Evolutionary conservation across 2,888 invertebrate species (phyloP).

Genomic region (Lepidochrysops patricia): DNA sequence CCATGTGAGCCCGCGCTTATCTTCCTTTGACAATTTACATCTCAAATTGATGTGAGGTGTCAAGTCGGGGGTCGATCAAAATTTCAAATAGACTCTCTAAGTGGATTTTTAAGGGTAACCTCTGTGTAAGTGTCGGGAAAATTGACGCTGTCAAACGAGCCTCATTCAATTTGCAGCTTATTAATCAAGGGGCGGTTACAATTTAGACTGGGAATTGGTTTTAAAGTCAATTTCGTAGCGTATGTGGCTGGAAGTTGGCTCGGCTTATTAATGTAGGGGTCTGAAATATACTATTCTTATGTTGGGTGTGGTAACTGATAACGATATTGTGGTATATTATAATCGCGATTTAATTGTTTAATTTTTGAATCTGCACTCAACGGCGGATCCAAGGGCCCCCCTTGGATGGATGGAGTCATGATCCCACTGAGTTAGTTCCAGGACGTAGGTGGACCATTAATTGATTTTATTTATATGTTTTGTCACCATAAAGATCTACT

Average conservation of each 20-base stretch:
- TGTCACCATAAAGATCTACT: no score
- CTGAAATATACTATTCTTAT: no score
- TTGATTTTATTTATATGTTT: no score
- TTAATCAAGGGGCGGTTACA: conserved; percentile 51
- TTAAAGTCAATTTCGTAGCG: neutral
- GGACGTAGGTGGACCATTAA: no score
- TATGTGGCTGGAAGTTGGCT: neutral
- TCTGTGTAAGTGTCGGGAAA: conserved; percentile 55
- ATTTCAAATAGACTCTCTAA: conserved; percentile 67
- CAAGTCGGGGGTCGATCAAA: conserved; percentile 68
- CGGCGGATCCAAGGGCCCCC: no score
- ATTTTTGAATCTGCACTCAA: no score
- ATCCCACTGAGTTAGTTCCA: no score
- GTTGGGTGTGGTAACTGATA: neutral
- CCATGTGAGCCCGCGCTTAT: conserved; percentile 41
- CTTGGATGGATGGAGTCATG: no score
- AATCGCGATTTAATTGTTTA: no score
- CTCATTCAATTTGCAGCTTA: conserved; percentile 66
- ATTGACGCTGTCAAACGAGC: conserved; percentile 71
- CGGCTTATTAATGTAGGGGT: neutral
- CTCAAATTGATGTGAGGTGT: conserved; percentile 68
- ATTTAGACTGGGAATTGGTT: conserved; percentile 16
- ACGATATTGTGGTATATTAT: no score
- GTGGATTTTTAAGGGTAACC: conserved; percentile 64
- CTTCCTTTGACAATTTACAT: conserved; percentile 71